A percentile compares a stretch with the other conserved stretches of the same genome.
Evolutionary conservation across 2,888 invertebrate genomes (phyloP).

Genomic region (Elysia crispata): DNA sequence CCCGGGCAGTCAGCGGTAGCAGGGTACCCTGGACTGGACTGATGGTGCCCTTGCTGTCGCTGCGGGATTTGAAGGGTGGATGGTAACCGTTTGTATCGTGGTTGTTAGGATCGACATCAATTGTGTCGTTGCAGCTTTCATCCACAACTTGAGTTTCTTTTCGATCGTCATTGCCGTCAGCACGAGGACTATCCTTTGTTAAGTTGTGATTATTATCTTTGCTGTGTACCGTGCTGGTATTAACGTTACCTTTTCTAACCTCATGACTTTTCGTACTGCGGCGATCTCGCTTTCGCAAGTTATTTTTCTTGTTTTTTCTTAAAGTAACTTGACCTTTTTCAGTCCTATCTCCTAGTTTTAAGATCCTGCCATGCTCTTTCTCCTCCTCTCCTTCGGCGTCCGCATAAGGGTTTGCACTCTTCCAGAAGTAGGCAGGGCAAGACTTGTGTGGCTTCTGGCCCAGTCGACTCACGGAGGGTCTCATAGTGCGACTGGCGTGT

Average conservation of each 20-base stretch:
- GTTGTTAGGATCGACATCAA: not conserved
- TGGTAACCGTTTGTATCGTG: not conserved
- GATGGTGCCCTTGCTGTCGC: not conserved
- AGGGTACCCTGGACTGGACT: conserved; percentile 47
- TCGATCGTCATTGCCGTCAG: not conserved
- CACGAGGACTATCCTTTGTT: not conserved
- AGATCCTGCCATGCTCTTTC: too few relatives aligned
- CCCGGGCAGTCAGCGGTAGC: conserved; percentile 45
- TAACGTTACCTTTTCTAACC: not conserved
- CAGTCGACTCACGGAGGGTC: conserved; percentile 56
- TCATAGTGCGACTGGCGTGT: conserved; percentile 29
- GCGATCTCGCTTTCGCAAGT: too few relatives aligned
- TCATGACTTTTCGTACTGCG: too few relatives aligned
- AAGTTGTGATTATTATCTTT: not conserved
- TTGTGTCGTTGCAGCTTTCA: too few relatives aligned
- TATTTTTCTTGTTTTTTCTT: too few relatives aligned
- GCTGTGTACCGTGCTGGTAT: not conserved
- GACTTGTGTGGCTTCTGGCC: conserved; percentile 59
- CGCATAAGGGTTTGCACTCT: not conserved
- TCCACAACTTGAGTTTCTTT: too few relatives aligned
- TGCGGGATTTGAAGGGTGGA: not conserved
- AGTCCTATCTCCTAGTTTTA: too few relatives aligned
- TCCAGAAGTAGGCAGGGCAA: conserved; percentile 54
- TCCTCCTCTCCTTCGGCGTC: not conserved
- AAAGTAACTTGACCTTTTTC: too few relatives aligned